Evolutionary conservation across 2,888 invertebrate species (phyloP), one percentile per base, ranked within the genome.

Genomic region (Leucophenga maculata): DNA sequence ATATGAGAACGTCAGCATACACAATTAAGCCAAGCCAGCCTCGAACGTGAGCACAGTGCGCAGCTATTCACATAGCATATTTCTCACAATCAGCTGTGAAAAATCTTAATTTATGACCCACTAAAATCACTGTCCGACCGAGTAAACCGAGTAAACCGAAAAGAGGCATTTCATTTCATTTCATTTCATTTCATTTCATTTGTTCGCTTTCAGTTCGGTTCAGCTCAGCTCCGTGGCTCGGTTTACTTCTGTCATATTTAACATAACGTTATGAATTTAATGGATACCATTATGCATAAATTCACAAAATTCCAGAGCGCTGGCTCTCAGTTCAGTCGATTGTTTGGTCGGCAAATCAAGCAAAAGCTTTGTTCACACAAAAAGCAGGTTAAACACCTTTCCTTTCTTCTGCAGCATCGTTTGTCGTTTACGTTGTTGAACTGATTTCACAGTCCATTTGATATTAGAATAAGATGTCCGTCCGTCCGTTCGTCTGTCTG

Each of bases 61-160:
- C 55, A 22, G 72, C 66, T 80, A 83, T 83, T 78, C 80, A 64
- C 20, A 78, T 74, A 31, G 50, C 73, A 73, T 70, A 75, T 77
- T 83, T 83, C 84, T 83, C 82, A 82, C 83, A 85, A 85, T 79
- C 78, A 78, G 78, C 82, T 86, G 85, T 86, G 85, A 84, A 85
- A 83, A 80, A 79, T 78, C 70, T 75, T 74, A 78, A 84, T 85
- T 85, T 85, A 86, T 85, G 80, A 78, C 74, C 83, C 82, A 83
- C 82, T 83, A 81, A 81, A 81, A 68, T 57, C 32, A 72, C 68
- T 39, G 31, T 39, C 11, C 39, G 11, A 39, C 39, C 26, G 26
- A 11, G 22, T 18, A 16, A 16, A 11, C 66, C 48, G 67, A 39
- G 70, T 66, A 68, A 70, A n/a, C n/a, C 68, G 54, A 18, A 68